phyloP scores from a whole-genome alignment of 2,113 vertebrate genomes.

The Stercorarius parasiticus region DNA sequence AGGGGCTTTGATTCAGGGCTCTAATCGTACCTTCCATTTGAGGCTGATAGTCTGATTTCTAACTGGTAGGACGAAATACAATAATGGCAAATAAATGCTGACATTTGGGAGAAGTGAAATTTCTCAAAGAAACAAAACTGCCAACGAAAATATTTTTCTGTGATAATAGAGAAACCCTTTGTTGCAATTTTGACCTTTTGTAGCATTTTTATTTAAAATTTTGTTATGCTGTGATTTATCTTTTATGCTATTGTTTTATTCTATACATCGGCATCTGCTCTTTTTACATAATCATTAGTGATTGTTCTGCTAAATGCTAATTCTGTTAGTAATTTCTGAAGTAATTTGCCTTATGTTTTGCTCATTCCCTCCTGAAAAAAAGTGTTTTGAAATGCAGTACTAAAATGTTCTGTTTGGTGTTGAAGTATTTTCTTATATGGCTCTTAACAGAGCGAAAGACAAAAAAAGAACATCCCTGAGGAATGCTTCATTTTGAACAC shows the following conservation, averaged over 20 bases:
- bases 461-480: not conserved
- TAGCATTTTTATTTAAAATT: not conserved
- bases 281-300: conserved; percentile 30
- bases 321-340: not conserved
- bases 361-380: not conserved
- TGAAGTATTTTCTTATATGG: not conserved
- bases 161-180: not conserved
- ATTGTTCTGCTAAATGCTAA: conserved; percentile 31
- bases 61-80: not conserved
- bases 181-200: conserved; percentile 14
- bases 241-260: conserved; percentile 29
- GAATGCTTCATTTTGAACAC: conserved; percentile 48
- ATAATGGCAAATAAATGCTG: not conserved
- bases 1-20: not conserved
- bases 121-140: not conserved
- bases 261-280: not conserved
- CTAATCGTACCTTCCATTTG: not conserved
- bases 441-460: not conserved
- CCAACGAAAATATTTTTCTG: conserved; percentile 34
- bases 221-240: conserved; percentile 23
- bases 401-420: not conserved
- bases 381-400: not conserved
- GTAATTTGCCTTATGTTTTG: not conserved
- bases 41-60: not conserved
- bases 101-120: not conserved